A percentile compares a stretch with the other conserved stretches of the same genome.
These are phyloP conservation scores for Zaprionus davidi DNA, from an alignment of 1,140 invertebrate genomes.

Conservation along the genomic window DNA sequence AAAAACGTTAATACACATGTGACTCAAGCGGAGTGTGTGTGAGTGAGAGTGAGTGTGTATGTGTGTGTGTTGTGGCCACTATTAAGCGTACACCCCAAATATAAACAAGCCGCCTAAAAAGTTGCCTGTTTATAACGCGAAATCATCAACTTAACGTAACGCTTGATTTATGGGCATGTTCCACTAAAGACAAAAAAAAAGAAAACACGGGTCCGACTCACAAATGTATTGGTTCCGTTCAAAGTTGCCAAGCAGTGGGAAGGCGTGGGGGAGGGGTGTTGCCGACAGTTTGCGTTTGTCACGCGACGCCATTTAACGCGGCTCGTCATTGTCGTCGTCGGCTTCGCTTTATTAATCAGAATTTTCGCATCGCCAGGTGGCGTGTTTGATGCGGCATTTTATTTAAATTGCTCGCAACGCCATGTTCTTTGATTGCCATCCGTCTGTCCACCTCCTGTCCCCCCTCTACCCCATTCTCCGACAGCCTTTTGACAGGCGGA, in stretches of 20 bases:
- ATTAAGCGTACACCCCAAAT: conserved; percentile 64
- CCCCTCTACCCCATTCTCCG: not conserved
- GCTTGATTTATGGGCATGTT: conserved; percentile 75
- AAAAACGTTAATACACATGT: conserved; percentile 69
- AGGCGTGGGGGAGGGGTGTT: not conserved
- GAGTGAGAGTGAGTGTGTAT: not conserved
- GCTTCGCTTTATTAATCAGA: conserved; percentile 67
- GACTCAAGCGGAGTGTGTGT: conserved; percentile 7
- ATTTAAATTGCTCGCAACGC: conserved; percentile 59
- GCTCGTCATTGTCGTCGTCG: conserved; percentile 30
- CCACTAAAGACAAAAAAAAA: conserved; percentile 9
- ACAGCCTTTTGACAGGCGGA: conserved; percentile 57
- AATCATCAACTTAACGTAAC: conserved; percentile 76
- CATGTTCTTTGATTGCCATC: conserved; percentile 45
- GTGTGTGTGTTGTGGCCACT: conserved; percentile 55
- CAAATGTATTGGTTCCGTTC: conserved; percentile 80
- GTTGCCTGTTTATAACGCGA: conserved; percentile 77
- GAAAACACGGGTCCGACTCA: conserved; percentile 31
- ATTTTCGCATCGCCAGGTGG: conserved; percentile 53
- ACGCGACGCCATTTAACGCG: conserved; percentile 71
- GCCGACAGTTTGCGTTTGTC: conserved; percentile 78
- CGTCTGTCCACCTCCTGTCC: not conserved
- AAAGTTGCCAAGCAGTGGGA: conserved; percentile 38
- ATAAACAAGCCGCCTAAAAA: conserved; percentile 64
- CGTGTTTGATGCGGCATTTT: conserved; percentile 52